Percentiles rank a stretch among this genome's conserved stretches.
Evolutionary conservation across 2,888 invertebrate genomes (phyloP).

Genomic region (Cheilosia soror): DNA sequence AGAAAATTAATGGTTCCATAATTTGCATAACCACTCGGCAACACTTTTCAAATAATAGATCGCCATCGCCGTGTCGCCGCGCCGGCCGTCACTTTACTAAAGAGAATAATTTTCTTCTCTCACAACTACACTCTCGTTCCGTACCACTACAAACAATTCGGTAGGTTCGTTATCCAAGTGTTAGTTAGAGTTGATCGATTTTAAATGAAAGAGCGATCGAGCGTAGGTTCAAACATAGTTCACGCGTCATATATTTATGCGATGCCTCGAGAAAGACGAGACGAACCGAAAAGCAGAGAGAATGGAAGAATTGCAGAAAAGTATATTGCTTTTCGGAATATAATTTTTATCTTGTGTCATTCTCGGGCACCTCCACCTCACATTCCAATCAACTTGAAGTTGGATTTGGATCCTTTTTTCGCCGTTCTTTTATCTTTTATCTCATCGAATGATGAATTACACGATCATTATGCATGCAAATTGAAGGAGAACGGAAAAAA

Average conservation of each 20-base stretch:
- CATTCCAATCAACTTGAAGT: conserved; percentile 41
- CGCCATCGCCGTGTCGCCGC: not conserved
- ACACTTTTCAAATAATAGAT: conserved; percentile 1
- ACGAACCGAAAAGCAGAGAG: conserved; percentile 46
- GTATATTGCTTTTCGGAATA: conserved; percentile 28
- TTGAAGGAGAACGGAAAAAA: not conserved
- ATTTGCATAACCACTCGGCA: not conserved
- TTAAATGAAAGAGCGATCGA: conserved; percentile 63
- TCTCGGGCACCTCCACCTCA: not conserved
- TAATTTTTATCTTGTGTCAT: conserved; percentile 29
- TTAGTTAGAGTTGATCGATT: conserved; percentile 61
- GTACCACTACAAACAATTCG: conserved; percentile 12
- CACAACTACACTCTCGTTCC: conserved; percentile 1
- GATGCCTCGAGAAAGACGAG: not conserved
- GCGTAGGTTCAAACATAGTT: conserved; percentile 70
- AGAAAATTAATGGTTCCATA: too few species aligned
- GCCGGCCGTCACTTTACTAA: not conserved
- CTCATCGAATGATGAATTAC: not conserved
- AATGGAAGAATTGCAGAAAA: conserved; percentile 53
- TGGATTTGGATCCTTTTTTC: conserved; percentile 27
- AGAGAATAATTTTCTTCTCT: conserved; percentile 7
- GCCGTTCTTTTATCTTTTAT: not conserved
- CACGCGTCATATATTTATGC: conserved; percentile 35
- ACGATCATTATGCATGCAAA: not conserved
- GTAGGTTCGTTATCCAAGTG: conserved; percentile 38